Evolutionary conservation across 2,113 vertebrate genomes (phyloP).

Genomic region (Anser cygnoides): DNA sequence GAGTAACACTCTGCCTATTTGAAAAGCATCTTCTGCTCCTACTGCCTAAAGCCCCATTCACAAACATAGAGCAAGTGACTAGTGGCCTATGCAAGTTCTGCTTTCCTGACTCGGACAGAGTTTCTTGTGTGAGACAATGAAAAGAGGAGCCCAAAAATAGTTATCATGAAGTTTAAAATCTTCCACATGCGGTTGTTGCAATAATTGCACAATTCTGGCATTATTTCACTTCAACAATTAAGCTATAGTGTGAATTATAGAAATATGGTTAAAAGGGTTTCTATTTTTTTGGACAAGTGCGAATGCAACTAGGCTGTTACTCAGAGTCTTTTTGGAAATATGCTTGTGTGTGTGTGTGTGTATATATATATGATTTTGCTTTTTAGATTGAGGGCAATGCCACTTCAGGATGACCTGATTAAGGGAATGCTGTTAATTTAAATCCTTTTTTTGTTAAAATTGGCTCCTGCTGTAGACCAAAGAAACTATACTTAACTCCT

Average conservation of each 20-base stretch:
- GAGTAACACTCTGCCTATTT: background rate
- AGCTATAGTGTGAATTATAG: background rate
- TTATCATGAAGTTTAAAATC: background rate
- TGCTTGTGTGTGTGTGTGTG: background rate
- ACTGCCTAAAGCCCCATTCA: background rate
- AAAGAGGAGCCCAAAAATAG: background rate
- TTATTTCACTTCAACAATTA: background rate
- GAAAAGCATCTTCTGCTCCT: background rate
- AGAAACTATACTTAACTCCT: background rate
- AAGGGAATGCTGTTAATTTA: background rate
- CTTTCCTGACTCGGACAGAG: background rate
- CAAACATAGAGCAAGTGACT: background rate
- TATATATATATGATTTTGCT: background rate
- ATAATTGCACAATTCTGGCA: background rate
- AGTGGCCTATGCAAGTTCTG: background rate
- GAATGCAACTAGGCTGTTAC: background rate
- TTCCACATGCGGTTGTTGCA: background rate
- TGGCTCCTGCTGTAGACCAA: background rate
- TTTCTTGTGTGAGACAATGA: background rate
- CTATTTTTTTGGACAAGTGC: background rate
- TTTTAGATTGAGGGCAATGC: background rate
- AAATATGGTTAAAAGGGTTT: background rate
- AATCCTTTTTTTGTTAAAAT: constrained; percentile 3
- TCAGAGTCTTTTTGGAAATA: background rate
- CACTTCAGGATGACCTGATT: background rate